Evolutionary conservation across 2,888 invertebrate genomes (phyloP), one percentile per base, ranked within the genome.

Genomic region (Heliconius sara): DNA sequence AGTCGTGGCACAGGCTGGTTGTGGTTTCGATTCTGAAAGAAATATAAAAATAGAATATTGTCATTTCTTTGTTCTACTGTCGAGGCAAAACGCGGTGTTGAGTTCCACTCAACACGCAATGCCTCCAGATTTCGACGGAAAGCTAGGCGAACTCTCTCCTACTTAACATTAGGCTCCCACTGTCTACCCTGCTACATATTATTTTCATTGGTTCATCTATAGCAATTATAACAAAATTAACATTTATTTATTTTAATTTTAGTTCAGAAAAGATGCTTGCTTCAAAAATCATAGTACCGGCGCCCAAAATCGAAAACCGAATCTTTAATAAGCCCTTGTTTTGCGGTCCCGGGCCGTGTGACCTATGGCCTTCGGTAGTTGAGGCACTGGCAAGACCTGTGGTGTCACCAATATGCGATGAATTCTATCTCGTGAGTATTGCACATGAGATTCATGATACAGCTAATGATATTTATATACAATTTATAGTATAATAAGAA

Each of bases 321-420:
- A 83, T 87, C 16, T 86, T 91, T 60, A 84, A 82, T 16, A 90
- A 91, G 80, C 92, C 92, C 0, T 82, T 90, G 39, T 84, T 94
- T 6, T 95, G 94, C 83, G 95, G 95, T 0, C 93, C 95, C 0
- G 95, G 95, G 0, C 95, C 95, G 0, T 87, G 89, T 57, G 91
- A 95, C 77, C 77, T 93, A 3, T 91, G 90, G 89, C 94, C 95
- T 0, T 94, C 95, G 0, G 93, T 95, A 3, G 80, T 83, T 7
- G 88, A 91, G 76, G 93, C 92, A 0, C 85, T 93, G 43, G 86
- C 85, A 25, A 89, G 85, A 19, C 93, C 94, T 1, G 85, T 92
- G 3, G 63, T 94, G 12, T 84, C 92, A 3, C 90, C 93, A 2
- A 81, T 91, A 43, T 93, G 93, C 75, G 93, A 95, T 79, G 94